Conservation (phyloP, 2,113 vertebrate genomes). For the Clarias gariepinus region DNA sequence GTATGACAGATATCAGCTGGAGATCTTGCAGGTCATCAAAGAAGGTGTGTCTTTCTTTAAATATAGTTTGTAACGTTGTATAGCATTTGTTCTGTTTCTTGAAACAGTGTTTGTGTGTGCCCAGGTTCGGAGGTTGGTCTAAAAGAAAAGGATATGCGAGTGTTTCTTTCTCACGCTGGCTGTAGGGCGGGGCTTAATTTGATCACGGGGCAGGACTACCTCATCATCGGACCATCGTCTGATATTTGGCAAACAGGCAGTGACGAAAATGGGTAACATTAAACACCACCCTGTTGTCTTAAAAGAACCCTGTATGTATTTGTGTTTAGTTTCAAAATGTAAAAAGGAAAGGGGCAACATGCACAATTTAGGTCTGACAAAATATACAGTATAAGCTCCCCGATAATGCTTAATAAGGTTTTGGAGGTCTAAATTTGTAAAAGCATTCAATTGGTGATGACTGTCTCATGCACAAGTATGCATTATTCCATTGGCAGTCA, state of each 20-base stretch:
- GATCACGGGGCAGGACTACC: conserved; percentile 62
- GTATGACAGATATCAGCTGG: conserved; percentile 73
- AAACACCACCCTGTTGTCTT: background rate
- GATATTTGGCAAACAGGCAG: conserved; percentile 65
- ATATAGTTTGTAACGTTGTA: background rate
- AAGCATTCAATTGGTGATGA: no score
- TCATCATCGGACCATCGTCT: conserved; percentile 67
- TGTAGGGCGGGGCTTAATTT: conserved; percentile 67
- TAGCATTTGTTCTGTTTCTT: background rate
- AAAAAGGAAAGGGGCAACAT: no score
- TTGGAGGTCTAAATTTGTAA: no score
- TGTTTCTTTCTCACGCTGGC: conserved; percentile 69
- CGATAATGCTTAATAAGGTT: no score
- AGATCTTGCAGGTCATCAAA: conserved; percentile 69
- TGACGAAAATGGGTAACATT: conserved; percentile 54
- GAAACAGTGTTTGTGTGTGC: accelerated
- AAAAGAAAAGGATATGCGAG: conserved; percentile 52
- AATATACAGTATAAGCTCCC: no score
- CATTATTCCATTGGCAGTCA: no score
- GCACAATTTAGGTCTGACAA: no score
- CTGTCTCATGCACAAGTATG: no score
- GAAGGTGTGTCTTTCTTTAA: conserved; percentile 56
- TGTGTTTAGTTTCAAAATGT: no score
- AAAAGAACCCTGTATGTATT: no score
- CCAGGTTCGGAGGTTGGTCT: conserved; percentile 67